Evolutionary conservation across 2,797 vertebrate genomes (phyloP).

Genomic region (Tamandua tetradactyla): DNA sequence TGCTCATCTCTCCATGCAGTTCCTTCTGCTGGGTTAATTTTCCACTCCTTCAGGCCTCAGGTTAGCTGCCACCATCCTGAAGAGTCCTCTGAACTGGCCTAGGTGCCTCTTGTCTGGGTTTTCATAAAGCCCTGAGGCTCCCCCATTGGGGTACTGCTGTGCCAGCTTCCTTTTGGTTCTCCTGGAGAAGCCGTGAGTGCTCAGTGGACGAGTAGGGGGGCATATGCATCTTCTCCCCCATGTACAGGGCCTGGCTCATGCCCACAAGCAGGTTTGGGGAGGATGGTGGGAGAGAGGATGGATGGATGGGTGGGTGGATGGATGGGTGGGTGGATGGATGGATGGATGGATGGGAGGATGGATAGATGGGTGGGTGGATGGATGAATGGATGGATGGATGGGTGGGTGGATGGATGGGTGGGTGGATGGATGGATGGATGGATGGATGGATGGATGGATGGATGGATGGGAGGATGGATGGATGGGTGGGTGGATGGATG

Average conservation of each 20-base stretch:
- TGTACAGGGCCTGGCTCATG: not conserved
- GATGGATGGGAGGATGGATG: too few relatives aligned
- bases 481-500: too few relatives aligned
- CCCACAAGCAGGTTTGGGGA: not conserved
- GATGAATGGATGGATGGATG: too few relatives aligned
- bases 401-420: too few relatives aligned
- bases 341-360: too few relatives aligned
- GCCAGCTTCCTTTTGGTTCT: not conserved
- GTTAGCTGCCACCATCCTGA: not conserved
- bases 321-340: rapidly evolving
- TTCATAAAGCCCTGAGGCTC: not conserved
- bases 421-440: too few relatives aligned
- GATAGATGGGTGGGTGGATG: too few relatives aligned
- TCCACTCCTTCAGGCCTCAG: not conserved
- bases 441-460: too few relatives aligned
- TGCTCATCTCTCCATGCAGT: not conserved
- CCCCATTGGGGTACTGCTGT: not conserved
- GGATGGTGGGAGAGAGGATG: not conserved
- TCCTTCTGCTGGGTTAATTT: not conserved
- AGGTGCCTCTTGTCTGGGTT: not conserved
- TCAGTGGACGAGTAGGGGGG: not conserved
- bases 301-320: too few relatives aligned
- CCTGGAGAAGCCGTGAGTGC: too few relatives aligned
- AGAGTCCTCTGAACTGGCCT: not conserved
- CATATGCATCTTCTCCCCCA: not conserved